Percentiles rank a stretch among this genome's conserved stretches.
Evolutionary conservation across 2,113 vertebrate species (phyloP).

Genomic region (Mobula birostris): DNA sequence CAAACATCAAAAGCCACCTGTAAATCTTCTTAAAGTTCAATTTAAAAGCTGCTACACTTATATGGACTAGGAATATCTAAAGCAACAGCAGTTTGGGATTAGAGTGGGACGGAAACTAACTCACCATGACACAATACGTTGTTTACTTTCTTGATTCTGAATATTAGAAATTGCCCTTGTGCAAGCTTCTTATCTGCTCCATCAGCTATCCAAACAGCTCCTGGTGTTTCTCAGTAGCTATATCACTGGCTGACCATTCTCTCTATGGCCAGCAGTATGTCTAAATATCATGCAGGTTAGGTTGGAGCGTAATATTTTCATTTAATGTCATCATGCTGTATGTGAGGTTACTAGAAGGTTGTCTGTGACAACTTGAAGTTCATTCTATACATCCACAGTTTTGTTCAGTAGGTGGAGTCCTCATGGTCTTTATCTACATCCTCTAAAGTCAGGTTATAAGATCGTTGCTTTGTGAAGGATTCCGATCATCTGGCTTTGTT

Average conservation of each 20-base stretch:
- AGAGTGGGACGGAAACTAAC: too few species aligned
- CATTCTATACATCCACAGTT: background rate
- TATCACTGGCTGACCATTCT: background rate
- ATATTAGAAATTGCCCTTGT: background rate
- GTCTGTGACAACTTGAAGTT: background rate
- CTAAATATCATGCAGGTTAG: background rate
- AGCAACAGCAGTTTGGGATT: background rate
- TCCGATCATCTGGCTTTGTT: background rate
- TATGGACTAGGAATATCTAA: background rate
- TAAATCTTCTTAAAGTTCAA: background rate
- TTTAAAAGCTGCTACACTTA: background rate
- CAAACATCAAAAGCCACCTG: background rate
- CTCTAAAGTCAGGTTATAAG: background rate
- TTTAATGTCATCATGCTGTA: background rate
- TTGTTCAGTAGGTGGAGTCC: background rate
- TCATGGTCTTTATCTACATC: background rate
- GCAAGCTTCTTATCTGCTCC: background rate
- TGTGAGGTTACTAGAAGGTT: background rate
- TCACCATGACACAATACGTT: background rate
- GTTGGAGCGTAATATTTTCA: background rate
- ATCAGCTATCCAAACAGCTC: background rate
- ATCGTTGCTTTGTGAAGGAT: background rate
- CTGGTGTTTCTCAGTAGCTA: background rate
- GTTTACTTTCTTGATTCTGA: background rate
- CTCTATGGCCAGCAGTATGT: background rate